These are phyloP conservation scores for Helicolenus hilgendorfi DNA, from an alignment of 2,797 vertebrate species.

Conservation along the genomic window DNA sequence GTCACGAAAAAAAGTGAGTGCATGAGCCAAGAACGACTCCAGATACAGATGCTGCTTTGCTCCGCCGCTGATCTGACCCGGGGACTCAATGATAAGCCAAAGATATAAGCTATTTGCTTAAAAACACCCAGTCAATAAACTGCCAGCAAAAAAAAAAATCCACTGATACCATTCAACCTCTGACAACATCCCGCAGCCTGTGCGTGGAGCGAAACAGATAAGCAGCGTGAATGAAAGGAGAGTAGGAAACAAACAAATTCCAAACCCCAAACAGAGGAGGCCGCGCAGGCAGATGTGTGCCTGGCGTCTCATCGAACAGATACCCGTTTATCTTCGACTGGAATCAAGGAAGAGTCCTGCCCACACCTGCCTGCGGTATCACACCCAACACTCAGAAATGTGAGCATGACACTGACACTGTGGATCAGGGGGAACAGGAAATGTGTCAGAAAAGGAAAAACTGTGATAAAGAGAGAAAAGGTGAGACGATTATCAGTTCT, in stretches of 20 bases:
- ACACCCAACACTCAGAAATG: constrained; percentile 55
- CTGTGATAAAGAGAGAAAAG: constrained; percentile 55
- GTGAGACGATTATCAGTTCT: constrained; percentile 51
- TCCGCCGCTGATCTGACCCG: constrained; percentile 19
- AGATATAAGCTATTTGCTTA: constrained; percentile 52
- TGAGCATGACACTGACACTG: constrained; percentile 33
- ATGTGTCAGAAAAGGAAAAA: constrained; percentile 66
- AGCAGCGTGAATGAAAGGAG: constrained; percentile 72
- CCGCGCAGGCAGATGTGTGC: constrained; percentile 56
- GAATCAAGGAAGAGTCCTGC: constrained; percentile 76
- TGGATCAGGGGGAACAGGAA: constrained; percentile 59
- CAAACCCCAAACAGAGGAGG: constrained; percentile 70
- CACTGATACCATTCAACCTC: constrained; percentile 50
- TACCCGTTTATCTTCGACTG: constrained; percentile 77
- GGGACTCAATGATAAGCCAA: constrained; percentile 18
- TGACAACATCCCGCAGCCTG: constrained; percentile 51
- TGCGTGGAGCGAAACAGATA: constrained; percentile 62
- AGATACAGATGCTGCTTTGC: constrained; percentile 63
- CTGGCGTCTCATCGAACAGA: constrained; percentile 72
- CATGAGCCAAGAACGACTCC: constrained; percentile 47
- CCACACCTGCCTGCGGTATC: constrained; percentile 76
- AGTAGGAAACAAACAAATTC: constrained; percentile 79
- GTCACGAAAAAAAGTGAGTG: not conserved
- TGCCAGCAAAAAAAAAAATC: constrained; percentile 43
- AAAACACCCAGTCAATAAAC: constrained; percentile 62